These are phyloP conservation scores for Larimichthys crocea DNA, from an alignment of 2,113 vertebrate species.

Conservation along the genomic window DNA sequence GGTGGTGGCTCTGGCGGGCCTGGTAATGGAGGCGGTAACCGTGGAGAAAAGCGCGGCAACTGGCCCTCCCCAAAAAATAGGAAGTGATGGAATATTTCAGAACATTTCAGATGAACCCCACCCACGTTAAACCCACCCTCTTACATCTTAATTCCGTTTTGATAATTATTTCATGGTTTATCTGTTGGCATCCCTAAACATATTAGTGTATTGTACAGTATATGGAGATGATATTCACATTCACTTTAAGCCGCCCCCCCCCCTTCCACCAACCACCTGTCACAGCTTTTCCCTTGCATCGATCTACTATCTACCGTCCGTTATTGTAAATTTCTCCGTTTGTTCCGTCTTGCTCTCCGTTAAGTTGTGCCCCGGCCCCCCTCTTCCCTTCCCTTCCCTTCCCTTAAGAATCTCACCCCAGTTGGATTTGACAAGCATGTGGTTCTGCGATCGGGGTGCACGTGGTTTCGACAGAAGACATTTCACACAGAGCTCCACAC, in stretches of 20 bases:
- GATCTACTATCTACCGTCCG: slow-evolving; percentile 71
- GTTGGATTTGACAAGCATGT: slow-evolving; percentile 72
- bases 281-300: slow-evolving; percentile 59
- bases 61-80: slow-evolving; percentile 94
- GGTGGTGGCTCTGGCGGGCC: slow-evolving; percentile 76
- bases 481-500: slow-evolving; percentile 61
- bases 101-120: slow-evolving; percentile 75
- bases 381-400: background rate
- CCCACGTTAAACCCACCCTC: slow-evolving; percentile 46
- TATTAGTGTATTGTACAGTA: slow-evolving; percentile 79
- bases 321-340: slow-evolving; percentile 73
- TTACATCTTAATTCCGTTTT: slow-evolving; percentile 61
- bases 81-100: slow-evolving; percentile 82
- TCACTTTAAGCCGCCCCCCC: slow-evolving; percentile 44
- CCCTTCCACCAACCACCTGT: slow-evolving; percentile 4
- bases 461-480: slow-evolving; percentile 72
- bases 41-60: slow-evolving; percentile 87
- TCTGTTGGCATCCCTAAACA: slow-evolving; percentile 66
- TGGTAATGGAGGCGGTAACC: slow-evolving; percentile 81
- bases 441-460: slow-evolving; percentile 63
- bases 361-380: slow-evolving; percentile 23
- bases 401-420: slow-evolving; percentile 46
- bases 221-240: slow-evolving; percentile 76
- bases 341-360: slow-evolving; percentile 55
- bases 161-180: slow-evolving; percentile 63